These are phyloP conservation scores for Rhinoraja longicauda DNA, from an alignment of 2,797 vertebrate genomes.

Conservation along the genomic window DNA sequence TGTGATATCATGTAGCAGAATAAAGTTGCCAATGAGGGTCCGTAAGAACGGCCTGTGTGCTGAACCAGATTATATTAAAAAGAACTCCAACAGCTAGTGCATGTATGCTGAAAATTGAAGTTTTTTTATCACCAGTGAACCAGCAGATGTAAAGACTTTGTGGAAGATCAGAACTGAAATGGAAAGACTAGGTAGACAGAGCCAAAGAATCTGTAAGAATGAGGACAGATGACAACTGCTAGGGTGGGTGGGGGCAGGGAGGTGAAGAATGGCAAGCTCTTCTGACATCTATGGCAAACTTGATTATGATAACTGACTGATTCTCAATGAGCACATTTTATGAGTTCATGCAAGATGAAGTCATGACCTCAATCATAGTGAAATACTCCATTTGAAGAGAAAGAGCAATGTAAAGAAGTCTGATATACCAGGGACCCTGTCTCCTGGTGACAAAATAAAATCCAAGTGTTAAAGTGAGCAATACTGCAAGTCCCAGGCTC, in stretches of 20 bases:
- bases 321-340: slow-evolving; percentile 10
- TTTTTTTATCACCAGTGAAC: neutral
- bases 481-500: neutral
- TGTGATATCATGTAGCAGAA: neutral
- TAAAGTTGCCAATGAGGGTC: neutral
- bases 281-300: neutral
- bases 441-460: neutral
- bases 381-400: neutral
- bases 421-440: neutral
- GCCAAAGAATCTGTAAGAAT: neutral
- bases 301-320: slow-evolving; percentile 1
- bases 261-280: neutral
- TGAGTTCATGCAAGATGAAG: slow-evolving; percentile 12
- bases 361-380: slow-evolving; percentile 24
- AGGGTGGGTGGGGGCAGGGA: neutral
- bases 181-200: neutral
- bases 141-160: neutral
- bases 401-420: neutral
- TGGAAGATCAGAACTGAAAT: slow-evolving; percentile 17
- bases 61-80: neutral
- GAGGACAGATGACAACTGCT: neutral
- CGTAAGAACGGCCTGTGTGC: neutral
- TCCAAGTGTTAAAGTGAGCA: neutral
- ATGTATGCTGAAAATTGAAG: neutral
- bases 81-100: neutral